Base-by-base conservation (phyloP, 1,140 invertebrate species). In the Caligus rogercresseyi region DNA sequence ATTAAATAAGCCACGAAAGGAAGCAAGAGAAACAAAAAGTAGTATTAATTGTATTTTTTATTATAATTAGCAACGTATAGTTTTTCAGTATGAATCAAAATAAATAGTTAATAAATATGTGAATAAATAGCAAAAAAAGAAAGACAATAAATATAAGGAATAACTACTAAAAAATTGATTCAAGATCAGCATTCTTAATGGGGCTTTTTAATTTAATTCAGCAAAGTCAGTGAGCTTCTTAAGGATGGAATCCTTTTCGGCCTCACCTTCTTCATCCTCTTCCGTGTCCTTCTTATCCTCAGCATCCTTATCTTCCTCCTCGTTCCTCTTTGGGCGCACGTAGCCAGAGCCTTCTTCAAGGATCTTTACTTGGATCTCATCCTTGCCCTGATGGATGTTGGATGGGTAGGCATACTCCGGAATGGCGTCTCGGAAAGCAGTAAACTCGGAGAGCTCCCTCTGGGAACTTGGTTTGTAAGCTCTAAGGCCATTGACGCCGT, bases 401-500 rank as follows among this genome's bases (percentile, higher is more conserved):
- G 7, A 7, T 11, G n/a, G 7, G 7, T n/a, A n/a, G 7, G 31
- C 31, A 43, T 56, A 2, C 20, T 21, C 23, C 4, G 57, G 57
- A 26, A 60, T 25, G n/a, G 26, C 25, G 18, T 60, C 24, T 31
- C 25, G 16, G 25, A 60, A 24, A 15, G 24, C 26, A n/a, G 26
- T 18, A 20, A 60, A 31, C 21, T 60, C 20, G n/a, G 24, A 25
- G 16, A 60, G 4, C 15, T 25, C 57, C 15, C 16, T n/a, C 43
- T 18, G 15, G 23, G 23, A 25, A 15, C n/a, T 60, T 1, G 61
- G 61, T 15, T 52, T 63, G 25, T 53, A 63, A 57, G 61, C 61
- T 25, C 61, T 51, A 20, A 63, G 53, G 53, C 61, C 61, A 18
- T 63, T 18, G 21, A 63, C 57, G 20, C 52, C 25, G 13, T 63